phyloP scores from a whole-genome alignment of 1,140 invertebrate genomes.

The Pemphigus obesinymphae region DNA sequence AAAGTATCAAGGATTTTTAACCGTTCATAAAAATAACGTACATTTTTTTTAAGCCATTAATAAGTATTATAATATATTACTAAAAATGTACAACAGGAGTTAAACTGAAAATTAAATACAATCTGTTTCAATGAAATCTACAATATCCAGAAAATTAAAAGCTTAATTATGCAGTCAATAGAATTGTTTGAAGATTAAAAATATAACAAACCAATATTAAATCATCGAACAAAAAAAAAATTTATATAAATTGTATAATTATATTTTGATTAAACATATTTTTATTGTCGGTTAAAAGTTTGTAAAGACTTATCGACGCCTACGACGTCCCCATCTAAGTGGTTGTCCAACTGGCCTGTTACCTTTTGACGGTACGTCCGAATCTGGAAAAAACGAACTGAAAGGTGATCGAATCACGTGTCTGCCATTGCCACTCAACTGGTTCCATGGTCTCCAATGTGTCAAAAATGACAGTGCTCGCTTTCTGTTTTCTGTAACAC shows the following conservation, averaged over 20 bases:
- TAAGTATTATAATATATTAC: slow-evolving; percentile 16
- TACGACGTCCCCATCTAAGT: slow-evolving; percentile 46
- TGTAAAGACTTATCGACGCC: slow-evolving; percentile 28
- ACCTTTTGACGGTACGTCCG: slow-evolving; percentile 39
- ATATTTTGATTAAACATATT: slow-evolving; percentile 30
- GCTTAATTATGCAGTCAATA: neutral
- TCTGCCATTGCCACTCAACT: slow-evolving; percentile 26
- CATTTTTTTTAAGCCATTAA: slow-evolving; percentile 5
- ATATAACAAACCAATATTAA: neutral
- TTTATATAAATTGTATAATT: slow-evolving; percentile 11
- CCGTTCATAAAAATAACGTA: neutral
- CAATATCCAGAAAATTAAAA: neutral
- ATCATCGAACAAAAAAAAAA: neutral
- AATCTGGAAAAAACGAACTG: slow-evolving; percentile 38
- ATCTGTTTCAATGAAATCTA: neutral
- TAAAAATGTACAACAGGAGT: slow-evolving; percentile 1
- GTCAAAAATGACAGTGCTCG: slow-evolving; percentile 45
- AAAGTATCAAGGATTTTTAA: neutral
- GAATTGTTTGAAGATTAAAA: neutral
- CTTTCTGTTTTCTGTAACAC: slow-evolving; percentile 42
- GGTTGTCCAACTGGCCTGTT: slow-evolving; percentile 45
- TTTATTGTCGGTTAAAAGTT: slow-evolving; percentile 10
- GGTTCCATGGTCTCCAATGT: slow-evolving; percentile 45
- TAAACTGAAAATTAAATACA: neutral
- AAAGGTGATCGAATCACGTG: slow-evolving; percentile 38